Evolutionary conservation across 1,140 invertebrate species (phyloP).

Genomic region (Grapholita molesta): DNA sequence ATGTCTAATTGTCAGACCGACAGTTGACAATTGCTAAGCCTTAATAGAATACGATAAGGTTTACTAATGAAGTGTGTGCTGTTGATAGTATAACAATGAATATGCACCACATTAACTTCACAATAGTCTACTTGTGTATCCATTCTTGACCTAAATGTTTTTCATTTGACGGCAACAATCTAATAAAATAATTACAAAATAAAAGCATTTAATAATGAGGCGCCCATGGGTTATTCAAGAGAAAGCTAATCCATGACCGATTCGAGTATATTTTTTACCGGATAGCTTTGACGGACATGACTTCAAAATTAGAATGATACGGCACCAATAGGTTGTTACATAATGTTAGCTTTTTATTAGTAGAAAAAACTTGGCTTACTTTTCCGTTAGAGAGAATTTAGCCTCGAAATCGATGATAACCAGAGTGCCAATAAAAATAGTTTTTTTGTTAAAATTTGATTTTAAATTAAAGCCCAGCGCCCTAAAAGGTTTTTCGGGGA

Average conservation of each 20-base stretch:
- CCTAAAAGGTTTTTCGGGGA: background rate
- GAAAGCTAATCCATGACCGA: slow-evolving; percentile 14
- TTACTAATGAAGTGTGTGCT: background rate
- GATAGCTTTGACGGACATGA: background rate
- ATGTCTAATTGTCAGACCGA: too few relatives aligned
- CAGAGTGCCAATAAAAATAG: background rate
- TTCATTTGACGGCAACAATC: background rate
- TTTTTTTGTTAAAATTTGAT: background rate
- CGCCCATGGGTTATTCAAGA: slow-evolving; percentile 7
- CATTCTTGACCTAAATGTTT: background rate
- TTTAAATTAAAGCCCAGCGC: background rate
- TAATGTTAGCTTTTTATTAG: slow-evolving; percentile 7
- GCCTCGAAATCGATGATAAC: background rate
- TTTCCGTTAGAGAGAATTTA: background rate
- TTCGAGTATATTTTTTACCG: slow-evolving; percentile 12
- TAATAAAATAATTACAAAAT: slow-evolving; percentile 4
- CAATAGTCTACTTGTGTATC: background rate
- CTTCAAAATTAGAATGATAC: slow-evolving; percentile 7
- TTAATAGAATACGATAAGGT: background rate
- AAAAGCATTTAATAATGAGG: slow-evolving; percentile 5
- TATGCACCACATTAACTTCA: background rate
- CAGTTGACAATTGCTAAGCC: background rate
- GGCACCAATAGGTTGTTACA: slow-evolving; percentile 7
- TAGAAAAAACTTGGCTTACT: slow-evolving; percentile 10
- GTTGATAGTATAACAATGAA: background rate